These are phyloP conservation scores for Ctenomys sociabilis DNA, from an alignment of 2,113 vertebrate genomes.

Conservation along the genomic window DNA sequence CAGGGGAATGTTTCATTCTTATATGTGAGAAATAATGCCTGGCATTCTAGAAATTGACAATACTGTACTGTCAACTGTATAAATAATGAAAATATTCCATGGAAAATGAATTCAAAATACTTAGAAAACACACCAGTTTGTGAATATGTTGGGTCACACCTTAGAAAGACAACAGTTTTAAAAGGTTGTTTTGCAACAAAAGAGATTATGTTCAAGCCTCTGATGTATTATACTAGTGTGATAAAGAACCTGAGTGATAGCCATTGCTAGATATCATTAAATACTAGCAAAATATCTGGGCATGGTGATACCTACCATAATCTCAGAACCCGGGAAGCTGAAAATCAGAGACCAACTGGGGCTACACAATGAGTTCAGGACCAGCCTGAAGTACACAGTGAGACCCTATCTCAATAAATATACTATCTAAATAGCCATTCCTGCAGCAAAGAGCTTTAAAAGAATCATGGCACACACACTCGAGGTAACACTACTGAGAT, in stretches of 20 bases:
- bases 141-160: conserved; percentile 21
- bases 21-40: conserved; percentile 40
- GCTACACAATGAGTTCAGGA: background rate
- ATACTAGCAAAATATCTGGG: conserved; percentile 3
- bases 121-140: conserved; percentile 39
- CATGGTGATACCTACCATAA: background rate
- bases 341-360: background rate
- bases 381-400: background rate
- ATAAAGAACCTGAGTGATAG: conserved; percentile 22
- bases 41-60: conserved; percentile 18
- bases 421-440: background rate
- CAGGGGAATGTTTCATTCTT: conserved; percentile 24
- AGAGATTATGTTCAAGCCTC: background rate
- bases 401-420: background rate
- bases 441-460: background rate
- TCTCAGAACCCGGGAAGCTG: background rate
- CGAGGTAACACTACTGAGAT: background rate
- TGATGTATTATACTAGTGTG: background rate
- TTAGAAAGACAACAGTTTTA: conserved; percentile 4
- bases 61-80: conserved; percentile 12
- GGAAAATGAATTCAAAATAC: conserved; percentile 18
- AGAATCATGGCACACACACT: background rate
- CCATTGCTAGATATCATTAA: background rate
- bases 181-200: background rate
- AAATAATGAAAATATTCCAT: conserved; percentile 13